These are phyloP conservation scores for Amphiprion ocellaris DNA, from an alignment of 2,113 vertebrate species.

Conservation along the genomic window DNA sequence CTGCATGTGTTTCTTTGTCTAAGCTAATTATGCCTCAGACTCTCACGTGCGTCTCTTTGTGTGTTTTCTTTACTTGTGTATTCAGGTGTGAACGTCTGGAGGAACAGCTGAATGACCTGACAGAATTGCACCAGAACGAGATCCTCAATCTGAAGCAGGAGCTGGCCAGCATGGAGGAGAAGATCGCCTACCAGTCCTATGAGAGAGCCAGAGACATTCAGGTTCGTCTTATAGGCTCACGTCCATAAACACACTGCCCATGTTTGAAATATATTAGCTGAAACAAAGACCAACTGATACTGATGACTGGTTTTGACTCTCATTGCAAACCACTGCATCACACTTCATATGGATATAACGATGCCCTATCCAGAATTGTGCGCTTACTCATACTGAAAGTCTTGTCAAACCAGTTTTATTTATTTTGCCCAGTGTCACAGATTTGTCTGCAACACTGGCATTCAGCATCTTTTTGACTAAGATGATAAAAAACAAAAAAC, in stretches of 20 bases:
- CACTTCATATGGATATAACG: not conserved
- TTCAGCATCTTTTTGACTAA: too few relatives aligned
- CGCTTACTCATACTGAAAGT: too few relatives aligned
- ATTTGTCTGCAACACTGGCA: too few relatives aligned
- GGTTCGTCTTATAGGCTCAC: slow-evolving; percentile 62
- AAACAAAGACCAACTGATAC: too few relatives aligned
- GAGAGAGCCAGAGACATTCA: slow-evolving; percentile 90
- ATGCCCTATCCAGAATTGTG: too few relatives aligned
- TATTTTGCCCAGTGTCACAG: too few relatives aligned
- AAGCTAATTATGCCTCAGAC: slow-evolving; percentile 52
- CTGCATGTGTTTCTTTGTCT: slow-evolving; percentile 48
- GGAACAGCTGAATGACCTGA: slow-evolving; percentile 97
- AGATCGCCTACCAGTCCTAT: slow-evolving; percentile 98
- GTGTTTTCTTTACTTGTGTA: slow-evolving; percentile 25
- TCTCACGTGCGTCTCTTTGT: slow-evolving; percentile 30
- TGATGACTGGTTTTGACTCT: too few relatives aligned
- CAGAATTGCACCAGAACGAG: slow-evolving; percentile 98
- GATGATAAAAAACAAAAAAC: too few relatives aligned
- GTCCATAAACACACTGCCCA: slow-evolving; percentile 5
- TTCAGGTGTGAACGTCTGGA: slow-evolving; percentile 95
- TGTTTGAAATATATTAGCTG: not conserved
- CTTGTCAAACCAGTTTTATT: too few relatives aligned
- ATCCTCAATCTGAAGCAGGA: slow-evolving; percentile 99
- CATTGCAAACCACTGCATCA: not conserved
- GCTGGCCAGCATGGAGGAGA: slow-evolving; percentile 99